A percentile compares a stretch with the other conserved stretches of the same genome.
These are phyloP conservation scores for Perdix hodgsoniae DNA, from an alignment of 2,797 vertebrate genomes.

Conservation along the genomic window DNA sequence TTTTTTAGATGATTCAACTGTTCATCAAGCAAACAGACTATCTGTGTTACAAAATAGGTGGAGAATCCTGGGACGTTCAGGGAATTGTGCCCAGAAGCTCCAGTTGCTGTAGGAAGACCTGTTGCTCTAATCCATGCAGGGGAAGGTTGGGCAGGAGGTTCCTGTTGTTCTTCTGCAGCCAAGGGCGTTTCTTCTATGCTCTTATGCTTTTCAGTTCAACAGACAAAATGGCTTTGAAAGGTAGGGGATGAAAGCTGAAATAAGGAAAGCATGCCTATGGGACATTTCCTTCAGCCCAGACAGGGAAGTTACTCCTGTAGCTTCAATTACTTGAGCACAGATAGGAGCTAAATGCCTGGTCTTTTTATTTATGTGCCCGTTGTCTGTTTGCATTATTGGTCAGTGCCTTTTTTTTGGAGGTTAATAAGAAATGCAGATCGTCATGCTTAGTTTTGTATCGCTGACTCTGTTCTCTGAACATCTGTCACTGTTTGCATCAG, in stretches of 20 bases:
- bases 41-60: slow-evolving; percentile 24
- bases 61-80: background rate
- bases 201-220: background rate
- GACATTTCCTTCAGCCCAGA: background rate
- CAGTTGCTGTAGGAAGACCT: slow-evolving; percentile 29
- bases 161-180: background rate
- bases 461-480: background rate
- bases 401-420: background rate
- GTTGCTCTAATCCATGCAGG: slow-evolving; percentile 2
- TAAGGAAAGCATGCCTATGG: background rate
- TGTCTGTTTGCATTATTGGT: background rate
- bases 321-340: background rate
- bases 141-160: slow-evolving; percentile 16
- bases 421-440: slow-evolving; percentile 21
- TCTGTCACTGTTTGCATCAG: background rate
- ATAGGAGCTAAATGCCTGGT: background rate
- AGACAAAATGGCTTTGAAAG: background rate
- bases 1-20: slow-evolving; percentile 38
- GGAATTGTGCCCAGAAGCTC: slow-evolving; percentile 40
- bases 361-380: background rate
- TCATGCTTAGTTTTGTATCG: background rate
- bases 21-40: slow-evolving; percentile 13
- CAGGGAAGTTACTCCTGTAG: background rate
- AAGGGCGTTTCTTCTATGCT: background rate
- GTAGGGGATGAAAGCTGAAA: background rate